phyloP scores from a whole-genome alignment of 2,797 vertebrate genomes.

The Acrossocheilus fasciatus region DNA sequence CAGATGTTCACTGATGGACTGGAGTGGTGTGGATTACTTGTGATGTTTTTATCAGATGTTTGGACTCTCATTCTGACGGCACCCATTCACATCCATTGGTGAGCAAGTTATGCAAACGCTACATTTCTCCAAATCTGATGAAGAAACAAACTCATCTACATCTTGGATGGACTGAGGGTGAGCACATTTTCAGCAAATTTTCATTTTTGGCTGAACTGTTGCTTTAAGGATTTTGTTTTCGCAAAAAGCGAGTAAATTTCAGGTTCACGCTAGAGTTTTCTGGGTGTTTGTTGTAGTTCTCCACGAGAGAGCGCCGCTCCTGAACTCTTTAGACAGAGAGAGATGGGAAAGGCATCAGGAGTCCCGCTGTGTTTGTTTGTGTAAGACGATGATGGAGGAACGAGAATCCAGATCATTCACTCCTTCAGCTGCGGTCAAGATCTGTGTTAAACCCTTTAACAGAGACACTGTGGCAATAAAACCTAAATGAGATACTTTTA shows the following conservation, averaged over 20 bases:
- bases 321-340: neutral
- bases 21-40: too few species aligned
- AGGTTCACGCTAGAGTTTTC: neutral
- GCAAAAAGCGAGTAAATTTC: too few species aligned
- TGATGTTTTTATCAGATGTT: too few species aligned
- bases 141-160: neutral
- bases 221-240: neutral
- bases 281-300: neutral
- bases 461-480: neutral
- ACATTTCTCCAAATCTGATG: neutral
- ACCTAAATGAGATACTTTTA: neutral
- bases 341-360: slow-evolving; percentile 34
- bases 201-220: neutral
- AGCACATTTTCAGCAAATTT: neutral
- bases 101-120: neutral
- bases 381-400: neutral
- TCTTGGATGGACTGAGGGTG: neutral
- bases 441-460: slow-evolving; percentile 1
- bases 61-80: neutral
- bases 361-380: slow-evolving; percentile 14
- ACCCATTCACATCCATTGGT: neutral
- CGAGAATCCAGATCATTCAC: neutral
- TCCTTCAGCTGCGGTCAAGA: neutral
- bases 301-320: neutral
- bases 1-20: too few species aligned